phyloP scores from a whole-genome alignment of 2,797 vertebrate species.

The Labroides dimidiatus region DNA sequence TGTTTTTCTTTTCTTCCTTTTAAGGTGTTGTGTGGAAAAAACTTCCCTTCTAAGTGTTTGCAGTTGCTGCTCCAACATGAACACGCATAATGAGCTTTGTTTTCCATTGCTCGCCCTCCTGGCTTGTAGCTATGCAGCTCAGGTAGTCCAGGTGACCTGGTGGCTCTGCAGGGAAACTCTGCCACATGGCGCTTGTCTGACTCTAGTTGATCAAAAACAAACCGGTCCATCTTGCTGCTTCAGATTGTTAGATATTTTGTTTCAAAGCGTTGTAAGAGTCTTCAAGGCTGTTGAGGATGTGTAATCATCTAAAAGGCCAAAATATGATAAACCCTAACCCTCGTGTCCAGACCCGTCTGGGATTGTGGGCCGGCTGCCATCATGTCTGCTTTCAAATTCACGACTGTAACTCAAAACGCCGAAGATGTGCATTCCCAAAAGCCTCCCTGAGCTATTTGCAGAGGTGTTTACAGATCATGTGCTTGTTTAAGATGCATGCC shows the following conservation, averaged over 20 bases:
- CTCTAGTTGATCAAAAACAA: neutral
- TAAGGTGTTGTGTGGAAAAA: neutral
- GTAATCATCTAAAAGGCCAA: neutral
- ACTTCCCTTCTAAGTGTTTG: neutral
- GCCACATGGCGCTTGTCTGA: too few species aligned
- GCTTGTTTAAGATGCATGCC: conserved; percentile 50
- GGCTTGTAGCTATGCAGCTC: conserved; percentile 42
- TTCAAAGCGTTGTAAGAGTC: neutral
- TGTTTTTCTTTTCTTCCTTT: neutral
- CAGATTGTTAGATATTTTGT: neutral
- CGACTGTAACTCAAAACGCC: conserved; percentile 68
- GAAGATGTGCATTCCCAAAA: conserved; percentile 39
- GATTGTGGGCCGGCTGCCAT: conserved; percentile 7
- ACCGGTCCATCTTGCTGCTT: neutral
- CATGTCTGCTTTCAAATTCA: conserved; percentile 37
- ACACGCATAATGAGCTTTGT: conserved; percentile 44
- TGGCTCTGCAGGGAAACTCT: conserved; percentile 46
- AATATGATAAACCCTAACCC: neutral
- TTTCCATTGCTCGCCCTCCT: conserved; percentile 49
- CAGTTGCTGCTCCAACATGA: conserved; percentile 14
- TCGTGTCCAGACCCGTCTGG: neutral
- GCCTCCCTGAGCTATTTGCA: conserved; percentile 76
- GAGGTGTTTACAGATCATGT: conserved; percentile 80
- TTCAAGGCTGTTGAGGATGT: neutral
- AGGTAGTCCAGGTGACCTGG: conserved; percentile 61